These are phyloP conservation scores for Dromiciops gliroides DNA, from an alignment of 2,113 vertebrate genomes.

Conservation along the genomic window DNA sequence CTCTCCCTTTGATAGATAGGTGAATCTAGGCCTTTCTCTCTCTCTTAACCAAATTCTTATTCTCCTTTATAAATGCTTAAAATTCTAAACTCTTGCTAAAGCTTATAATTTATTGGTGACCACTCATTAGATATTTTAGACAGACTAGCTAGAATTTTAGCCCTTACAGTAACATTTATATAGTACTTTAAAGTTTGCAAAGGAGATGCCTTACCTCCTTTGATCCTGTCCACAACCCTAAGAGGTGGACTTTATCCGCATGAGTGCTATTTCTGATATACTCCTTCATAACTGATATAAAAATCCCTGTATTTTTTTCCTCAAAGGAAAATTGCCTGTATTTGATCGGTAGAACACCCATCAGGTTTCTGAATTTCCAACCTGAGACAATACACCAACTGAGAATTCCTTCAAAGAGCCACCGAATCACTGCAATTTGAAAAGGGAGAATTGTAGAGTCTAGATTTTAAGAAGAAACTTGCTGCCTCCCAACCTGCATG, in stretches of 20 bases:
- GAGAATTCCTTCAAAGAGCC: neutral
- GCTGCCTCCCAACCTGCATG: neutral
- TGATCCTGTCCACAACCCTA: neutral
- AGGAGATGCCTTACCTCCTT: neutral
- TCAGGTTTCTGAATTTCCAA: neutral
- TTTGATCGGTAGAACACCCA: neutral
- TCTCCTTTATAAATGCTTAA: too few relatives aligned
- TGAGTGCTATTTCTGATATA: neutral
- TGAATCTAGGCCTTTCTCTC: too few relatives aligned
- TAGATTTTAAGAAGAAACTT: neutral
- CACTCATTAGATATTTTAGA: too few relatives aligned
- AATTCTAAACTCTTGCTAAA: too few relatives aligned
- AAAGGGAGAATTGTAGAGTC: neutral
- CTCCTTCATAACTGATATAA: neutral
- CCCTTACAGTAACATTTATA: neutral
- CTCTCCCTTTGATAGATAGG: too few relatives aligned
- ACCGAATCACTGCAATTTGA: neutral
- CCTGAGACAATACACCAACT: neutral
- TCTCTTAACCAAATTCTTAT: too few relatives aligned
- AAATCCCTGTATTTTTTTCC: neutral
- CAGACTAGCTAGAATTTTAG: too few relatives aligned
- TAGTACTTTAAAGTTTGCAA: neutral
- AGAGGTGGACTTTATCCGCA: neutral
- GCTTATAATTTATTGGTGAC: too few relatives aligned
- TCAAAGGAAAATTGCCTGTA: neutral